Base-by-base conservation (phyloP, 2,113 vertebrate species). In the Gymnogyps californianus region DNA sequence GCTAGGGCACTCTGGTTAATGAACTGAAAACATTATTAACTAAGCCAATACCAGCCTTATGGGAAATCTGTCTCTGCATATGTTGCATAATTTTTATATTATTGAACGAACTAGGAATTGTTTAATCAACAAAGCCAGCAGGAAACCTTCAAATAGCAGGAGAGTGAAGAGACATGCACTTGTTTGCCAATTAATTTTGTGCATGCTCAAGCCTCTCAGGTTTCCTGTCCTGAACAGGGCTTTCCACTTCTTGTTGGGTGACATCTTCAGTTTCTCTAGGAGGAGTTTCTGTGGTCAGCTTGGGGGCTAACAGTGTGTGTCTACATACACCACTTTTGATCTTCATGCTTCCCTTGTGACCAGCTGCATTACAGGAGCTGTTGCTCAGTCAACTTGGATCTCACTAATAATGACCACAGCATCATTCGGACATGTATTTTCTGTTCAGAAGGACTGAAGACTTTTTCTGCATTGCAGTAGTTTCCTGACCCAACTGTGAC, bases 71-170 rank as follows among this genome's bases (percentile, higher is more conserved):
- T 61, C 74, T 85, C 36, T 1, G 6, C 61, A 52, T 84, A 91
- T 51, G 57, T 16, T 69, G 54, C 19, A 6, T 2, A 7, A 59
- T 71, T 94, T 85, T 84, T 67, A 8, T 82, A 84, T 83, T 79
- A 82, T 12, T 80, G 66, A 89, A 79, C 36, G 54, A 85, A 49
- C 72, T 16, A 77, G 67, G 75, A 87, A 89, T 38, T 83, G 82
- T 92, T 96, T 93, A 91, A 93, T 97, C 92, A 95, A 94, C 87
- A 94, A 90, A 94, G 66, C 31, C 78, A 93, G 78, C 18, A 80
- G 49, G 84, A 76, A 95, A 85, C 70, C 58, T 85, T 83, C 59
- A 59, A 81, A 66, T 8, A 76, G 61, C 32, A 65, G 40, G 54
- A 80, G 34, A 62, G 57, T 10, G 57, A 85, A 65, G 79, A 92